Conservation (phyloP, 2,888 invertebrate genomes). For the Xiphydria camelus region DNA sequence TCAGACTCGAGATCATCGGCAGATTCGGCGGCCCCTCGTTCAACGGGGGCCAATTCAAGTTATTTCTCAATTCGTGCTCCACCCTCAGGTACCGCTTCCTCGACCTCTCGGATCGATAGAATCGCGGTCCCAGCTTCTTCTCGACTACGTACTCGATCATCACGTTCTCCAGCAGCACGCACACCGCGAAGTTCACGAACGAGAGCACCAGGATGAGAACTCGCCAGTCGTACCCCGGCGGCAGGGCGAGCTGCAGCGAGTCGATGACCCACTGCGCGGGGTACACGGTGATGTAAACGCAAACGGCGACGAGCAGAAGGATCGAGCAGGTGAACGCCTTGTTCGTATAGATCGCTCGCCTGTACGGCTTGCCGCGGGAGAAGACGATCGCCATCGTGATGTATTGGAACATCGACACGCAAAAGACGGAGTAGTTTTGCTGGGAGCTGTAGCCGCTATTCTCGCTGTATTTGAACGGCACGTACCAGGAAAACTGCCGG, state of each 20-base stretch:
- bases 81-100: constrained; percentile 67
- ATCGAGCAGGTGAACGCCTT: constrained; percentile 60
- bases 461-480: constrained; percentile 56
- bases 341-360: constrained; percentile 67
- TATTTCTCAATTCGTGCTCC: constrained; percentile 62
- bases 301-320: constrained; percentile 58
- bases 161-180: constrained; percentile 63
- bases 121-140: constrained; percentile 60
- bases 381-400: constrained; percentile 67
- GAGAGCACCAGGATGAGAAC: constrained; percentile 52
- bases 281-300: constrained; percentile 60
- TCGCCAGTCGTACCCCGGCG: constrained; percentile 55
- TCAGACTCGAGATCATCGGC: constrained; percentile 38
- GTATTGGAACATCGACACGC: constrained; percentile 69
- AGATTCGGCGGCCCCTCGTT: constrained; percentile 36
- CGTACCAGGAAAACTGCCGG: constrained; percentile 62
- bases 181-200: constrained; percentile 60
- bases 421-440: constrained; percentile 68
- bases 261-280: constrained; percentile 58
- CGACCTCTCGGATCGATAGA: constrained; percentile 62
- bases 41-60: constrained; percentile 69
- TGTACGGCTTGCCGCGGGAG: constrained; percentile 69
- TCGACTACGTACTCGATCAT: constrained; percentile 66
- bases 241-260: constrained; percentile 48
- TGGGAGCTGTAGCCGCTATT: constrained; percentile 58